phyloP scores from a whole-genome alignment of 2,797 vertebrate genomes.

The Podarcis siculus region DNA sequence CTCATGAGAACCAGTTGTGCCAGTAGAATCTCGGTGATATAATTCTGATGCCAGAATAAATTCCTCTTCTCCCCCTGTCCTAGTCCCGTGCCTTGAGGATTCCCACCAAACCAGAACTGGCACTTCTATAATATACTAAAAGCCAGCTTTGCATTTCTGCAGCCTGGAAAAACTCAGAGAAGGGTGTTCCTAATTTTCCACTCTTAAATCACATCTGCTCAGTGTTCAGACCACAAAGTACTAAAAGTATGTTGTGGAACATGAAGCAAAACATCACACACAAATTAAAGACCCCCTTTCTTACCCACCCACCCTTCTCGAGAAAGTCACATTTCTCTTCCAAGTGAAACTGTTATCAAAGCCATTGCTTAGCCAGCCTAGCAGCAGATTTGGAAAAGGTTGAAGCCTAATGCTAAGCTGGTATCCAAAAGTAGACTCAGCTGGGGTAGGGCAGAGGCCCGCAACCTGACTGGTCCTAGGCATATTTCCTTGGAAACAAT shows the following conservation, averaged over 20 bases:
- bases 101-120: conserved; percentile 33
- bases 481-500: neutral
- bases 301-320: neutral
- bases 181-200: conserved; percentile 34
- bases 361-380: conserved; percentile 1
- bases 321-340: neutral
- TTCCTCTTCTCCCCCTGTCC: rapidly evolving
- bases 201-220: conserved; percentile 47
- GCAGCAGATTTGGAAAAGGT: conserved; percentile 36
- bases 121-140: conserved; percentile 27
- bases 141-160: conserved; percentile 39
- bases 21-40: conserved; percentile 17
- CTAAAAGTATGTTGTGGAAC: neutral
- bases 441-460: neutral
- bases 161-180: conserved; percentile 52
- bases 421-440: conserved; percentile 7
- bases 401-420: conserved; percentile 32
- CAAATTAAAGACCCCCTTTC: conserved; percentile 15
- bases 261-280: conserved; percentile 41
- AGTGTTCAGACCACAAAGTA: conserved; percentile 28
- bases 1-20: neutral
- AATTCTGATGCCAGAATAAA: conserved; percentile 13
- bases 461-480: neutral
- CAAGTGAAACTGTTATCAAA: conserved; percentile 10
- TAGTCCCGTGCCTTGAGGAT: neutral